phyloP scores from a whole-genome alignment of 2,113 vertebrate species.

The Delphinapterus leucas region DNA sequence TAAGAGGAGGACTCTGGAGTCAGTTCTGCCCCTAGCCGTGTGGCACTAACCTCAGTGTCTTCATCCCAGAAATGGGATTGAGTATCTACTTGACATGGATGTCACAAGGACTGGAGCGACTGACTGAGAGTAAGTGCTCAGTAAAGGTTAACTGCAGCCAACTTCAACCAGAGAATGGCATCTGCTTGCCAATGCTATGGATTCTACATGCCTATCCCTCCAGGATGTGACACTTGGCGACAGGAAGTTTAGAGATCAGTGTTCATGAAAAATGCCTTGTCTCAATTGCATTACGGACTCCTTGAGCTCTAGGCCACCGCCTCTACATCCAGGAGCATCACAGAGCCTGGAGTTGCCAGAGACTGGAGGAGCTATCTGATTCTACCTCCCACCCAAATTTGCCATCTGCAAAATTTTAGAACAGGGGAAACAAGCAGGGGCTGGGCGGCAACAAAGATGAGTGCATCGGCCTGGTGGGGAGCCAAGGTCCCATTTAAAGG shows the following conservation, averaged over 20 bases:
- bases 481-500: neutral
- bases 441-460: neutral
- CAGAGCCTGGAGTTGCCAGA: neutral
- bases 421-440: neutral
- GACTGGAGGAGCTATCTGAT: neutral
- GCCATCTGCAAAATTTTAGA: neutral
- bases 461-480: neutral
- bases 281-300: neutral
- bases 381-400: neutral
- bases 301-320: neutral
- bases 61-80: neutral
- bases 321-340: neutral
- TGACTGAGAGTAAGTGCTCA: neutral
- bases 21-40: neutral
- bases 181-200: neutral
- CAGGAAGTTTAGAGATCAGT: neutral
- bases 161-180: neutral
- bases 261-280: neutral
- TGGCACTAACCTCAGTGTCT: neutral
- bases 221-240: neutral
- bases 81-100: neutral
- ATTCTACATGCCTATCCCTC: neutral
- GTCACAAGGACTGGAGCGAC: neutral
- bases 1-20: neutral
- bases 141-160: neutral